Conservation (phyloP, 2,113 vertebrate species). For the Apteryx owenii region DNA sequence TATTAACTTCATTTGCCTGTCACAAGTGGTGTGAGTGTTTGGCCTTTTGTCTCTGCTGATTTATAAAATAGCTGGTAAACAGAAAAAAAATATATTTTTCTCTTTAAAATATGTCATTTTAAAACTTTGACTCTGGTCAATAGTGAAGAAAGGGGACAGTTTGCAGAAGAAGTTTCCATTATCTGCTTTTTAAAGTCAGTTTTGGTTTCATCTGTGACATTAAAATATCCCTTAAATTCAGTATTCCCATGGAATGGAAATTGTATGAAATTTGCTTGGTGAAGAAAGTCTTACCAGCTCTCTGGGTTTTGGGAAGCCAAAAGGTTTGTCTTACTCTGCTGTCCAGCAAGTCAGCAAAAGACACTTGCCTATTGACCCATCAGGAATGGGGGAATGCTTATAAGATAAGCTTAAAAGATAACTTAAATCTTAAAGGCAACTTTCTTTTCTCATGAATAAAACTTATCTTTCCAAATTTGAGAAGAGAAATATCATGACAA, state of each 20-base stretch:
- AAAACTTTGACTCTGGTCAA: not conserved
- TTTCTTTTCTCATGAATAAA: not conserved
- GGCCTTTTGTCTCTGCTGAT: not conserved
- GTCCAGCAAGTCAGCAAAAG: not conserved
- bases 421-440: too few relatives aligned
- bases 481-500: not conserved
- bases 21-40: not conserved
- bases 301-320: not conserved
- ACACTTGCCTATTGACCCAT: not conserved
- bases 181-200: not conserved
- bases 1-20: not conserved
- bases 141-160: not conserved
- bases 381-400: not conserved
- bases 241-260: not conserved
- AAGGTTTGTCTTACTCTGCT: not conserved
- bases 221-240: not conserved
- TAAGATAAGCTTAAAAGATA: not conserved
- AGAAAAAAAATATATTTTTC: not conserved
- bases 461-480: not conserved
- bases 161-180: not conserved
- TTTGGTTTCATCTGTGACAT: not conserved
- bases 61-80: not conserved
- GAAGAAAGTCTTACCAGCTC: not conserved
- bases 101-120: not conserved
- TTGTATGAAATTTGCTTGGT: not conserved